Evolutionary conservation across 2,888 invertebrate species (phyloP), one percentile per base, ranked within the genome.

Genomic region (Cerastis rubricosa): DNA sequence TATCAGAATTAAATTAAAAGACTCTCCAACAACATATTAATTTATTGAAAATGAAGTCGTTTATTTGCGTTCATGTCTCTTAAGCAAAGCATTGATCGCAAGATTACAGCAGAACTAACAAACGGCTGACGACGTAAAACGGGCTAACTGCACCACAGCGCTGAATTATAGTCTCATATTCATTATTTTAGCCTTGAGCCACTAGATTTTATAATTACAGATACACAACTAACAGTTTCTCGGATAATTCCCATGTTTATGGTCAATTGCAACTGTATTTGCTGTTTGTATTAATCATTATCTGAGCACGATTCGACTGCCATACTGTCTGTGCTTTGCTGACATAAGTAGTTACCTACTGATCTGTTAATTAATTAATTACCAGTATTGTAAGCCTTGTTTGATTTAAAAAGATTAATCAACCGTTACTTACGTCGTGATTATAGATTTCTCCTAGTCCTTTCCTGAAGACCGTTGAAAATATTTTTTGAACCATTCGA

Each of bases 191-290:
- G 66, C 85, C 85, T 84, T 85, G 85, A 79, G 77, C 67, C 76
- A 80, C 40, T 82, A 82, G 82, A 79, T 85, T 79, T 85, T 77
- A 84, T 86, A 85, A 85, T 84, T 61, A 79, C 76, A 75, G 76
- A 83, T 76, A 83, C 70, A 71, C 22, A 74, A 75, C 74, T 75
- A 81, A 83, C 74, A 82, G 75, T 84, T 84, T 84, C 74, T 74
- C 71, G 54, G 74, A 85, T 87, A 84, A 86, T 83, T 75, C 86
- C 72, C 66, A 76, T 81, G 84, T 86, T 86, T 86, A 84, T 75
- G 70, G 70, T 74, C 75, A 70, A 67, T 54, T 75, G 73, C 71
- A 69, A 76, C 85, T 76, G 64, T 74, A 40, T 51, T 79, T 69
- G 64, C 66, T 73, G 72, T 74, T 83, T 69, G 68, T 83, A 72